Conservation (phyloP, 2,797 vertebrate genomes). For the Mormyrops boulengeri region DNA sequence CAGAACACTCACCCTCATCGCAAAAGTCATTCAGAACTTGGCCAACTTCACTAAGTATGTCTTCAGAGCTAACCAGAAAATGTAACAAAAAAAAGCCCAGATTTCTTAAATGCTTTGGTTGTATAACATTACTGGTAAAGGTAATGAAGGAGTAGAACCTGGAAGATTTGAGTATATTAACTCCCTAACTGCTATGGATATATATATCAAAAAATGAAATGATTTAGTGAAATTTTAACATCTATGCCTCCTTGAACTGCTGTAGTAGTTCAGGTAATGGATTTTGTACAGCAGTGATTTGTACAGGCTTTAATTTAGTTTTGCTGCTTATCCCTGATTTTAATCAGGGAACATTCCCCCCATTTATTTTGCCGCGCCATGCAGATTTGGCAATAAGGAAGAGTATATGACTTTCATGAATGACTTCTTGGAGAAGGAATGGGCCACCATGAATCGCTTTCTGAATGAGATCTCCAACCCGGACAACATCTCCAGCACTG, state of each 20-base stretch:
- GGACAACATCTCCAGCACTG: conserved; percentile 81
- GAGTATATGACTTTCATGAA: conserved; percentile 99
- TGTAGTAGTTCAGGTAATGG: not conserved
- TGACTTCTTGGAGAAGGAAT: conserved; percentile 92
- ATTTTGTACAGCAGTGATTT: not conserved
- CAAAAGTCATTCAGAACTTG: conserved; percentile 97
- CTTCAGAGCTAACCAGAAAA: not conserved
- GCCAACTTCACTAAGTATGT: conserved; percentile 94
- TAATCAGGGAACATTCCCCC: not conserved
- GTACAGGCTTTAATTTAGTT: not conserved
- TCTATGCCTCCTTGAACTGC: not conserved
- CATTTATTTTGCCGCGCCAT: not conserved
- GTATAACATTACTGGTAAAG: not conserved
- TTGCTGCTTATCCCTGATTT: not conserved
- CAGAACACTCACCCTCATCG: conserved; percentile 87
- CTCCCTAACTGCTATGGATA: not conserved
- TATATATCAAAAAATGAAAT: not conserved
- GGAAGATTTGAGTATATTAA: not conserved
- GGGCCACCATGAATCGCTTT: conserved; percentile 93
- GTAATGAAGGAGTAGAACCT: not conserved
- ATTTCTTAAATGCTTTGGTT: not conserved
- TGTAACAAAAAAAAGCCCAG: not conserved
- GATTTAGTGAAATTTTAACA: not conserved
- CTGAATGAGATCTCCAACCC: conserved; percentile 88
- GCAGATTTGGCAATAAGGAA: conserved; percentile 93